Percentiles rank a stretch among this genome's conserved stretches.
Evolutionary conservation across 2,888 invertebrate genomes (phyloP).

Genomic region (Pachycephus smyrnensis): DNA sequence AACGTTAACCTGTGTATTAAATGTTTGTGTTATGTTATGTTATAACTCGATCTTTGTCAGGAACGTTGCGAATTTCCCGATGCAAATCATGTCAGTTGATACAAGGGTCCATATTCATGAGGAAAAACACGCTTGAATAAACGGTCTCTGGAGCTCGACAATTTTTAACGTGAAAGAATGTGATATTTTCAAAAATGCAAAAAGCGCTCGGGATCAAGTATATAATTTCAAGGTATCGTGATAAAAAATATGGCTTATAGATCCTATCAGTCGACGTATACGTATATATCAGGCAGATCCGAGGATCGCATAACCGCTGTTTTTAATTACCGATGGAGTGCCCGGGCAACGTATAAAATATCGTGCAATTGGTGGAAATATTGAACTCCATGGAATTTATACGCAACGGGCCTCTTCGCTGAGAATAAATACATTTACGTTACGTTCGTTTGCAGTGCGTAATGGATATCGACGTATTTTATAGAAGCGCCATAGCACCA

Average conservation of each 20-base stretch:
- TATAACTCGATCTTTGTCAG: background rate
- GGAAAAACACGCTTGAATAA: background rate
- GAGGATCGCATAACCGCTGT: background rate
- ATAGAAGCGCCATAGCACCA: background rate
- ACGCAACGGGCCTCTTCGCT: background rate
- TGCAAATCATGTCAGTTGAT: constrained; percentile 2
- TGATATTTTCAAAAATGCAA: background rate
- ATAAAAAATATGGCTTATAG: background rate
- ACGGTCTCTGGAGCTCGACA: background rate
- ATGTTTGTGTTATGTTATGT: background rate
- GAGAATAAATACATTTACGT: background rate
- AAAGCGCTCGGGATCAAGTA: background rate
- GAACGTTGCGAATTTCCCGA: background rate
- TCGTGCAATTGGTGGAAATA: background rate
- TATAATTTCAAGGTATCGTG: background rate
- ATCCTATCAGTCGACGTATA: background rate
- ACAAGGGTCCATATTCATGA: constrained; percentile 5
- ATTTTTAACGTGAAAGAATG: background rate
- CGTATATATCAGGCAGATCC: background rate
- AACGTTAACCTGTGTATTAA: background rate
- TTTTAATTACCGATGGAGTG: background rate
- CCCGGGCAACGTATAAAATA: background rate
- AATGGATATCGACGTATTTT: background rate
- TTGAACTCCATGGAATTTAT: background rate
- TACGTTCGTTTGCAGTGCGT: background rate